Conservation (phyloP, 2,888 invertebrate species). For the Napeogenes inachia region DNA sequence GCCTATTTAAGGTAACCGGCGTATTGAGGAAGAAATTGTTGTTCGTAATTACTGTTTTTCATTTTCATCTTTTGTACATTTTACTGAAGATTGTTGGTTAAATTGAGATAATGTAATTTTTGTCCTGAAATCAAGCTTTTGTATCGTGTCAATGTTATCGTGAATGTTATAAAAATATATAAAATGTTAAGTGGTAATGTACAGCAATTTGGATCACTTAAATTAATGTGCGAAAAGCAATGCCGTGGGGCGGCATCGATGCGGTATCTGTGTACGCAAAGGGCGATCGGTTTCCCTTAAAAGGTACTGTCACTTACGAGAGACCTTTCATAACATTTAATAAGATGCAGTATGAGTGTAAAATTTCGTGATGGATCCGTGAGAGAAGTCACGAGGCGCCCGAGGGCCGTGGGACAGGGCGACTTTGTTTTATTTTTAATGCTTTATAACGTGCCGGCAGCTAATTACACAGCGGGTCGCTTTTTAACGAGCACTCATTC, state of each 20-base stretch:
- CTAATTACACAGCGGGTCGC: constrained; percentile 66
- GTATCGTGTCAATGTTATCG: not conserved
- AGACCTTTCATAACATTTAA: constrained; percentile 70
- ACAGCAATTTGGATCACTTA: constrained; percentile 16
- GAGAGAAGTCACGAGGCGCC: constrained; percentile 67
- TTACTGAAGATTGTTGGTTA: constrained; percentile 17
- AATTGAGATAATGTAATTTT: not conserved
- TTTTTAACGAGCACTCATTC: constrained; percentile 69
- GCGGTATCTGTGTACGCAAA: constrained; percentile 36
- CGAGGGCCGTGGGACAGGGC: constrained; percentile 53
- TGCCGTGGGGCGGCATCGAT: constrained; percentile 30
- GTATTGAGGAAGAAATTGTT: constrained; percentile 36
- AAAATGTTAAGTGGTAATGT: constrained; percentile 1
- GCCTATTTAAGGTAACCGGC: constrained; percentile 53
- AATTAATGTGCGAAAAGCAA: constrained; percentile 26
- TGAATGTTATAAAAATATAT: constrained; percentile 4
- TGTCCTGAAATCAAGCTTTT: not conserved
- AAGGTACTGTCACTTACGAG: constrained; percentile 64
- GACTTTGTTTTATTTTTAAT: constrained; percentile 45
- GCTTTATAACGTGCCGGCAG: constrained; percentile 50
- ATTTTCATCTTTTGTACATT: constrained; percentile 3
- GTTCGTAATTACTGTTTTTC: not conserved
- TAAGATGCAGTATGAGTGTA: constrained; percentile 65
- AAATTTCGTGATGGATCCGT: constrained; percentile 70
- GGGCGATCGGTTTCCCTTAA: constrained; percentile 51